Percentiles rank a stretch among this genome's conserved stretches.
These are phyloP conservation scores for Physella acuta DNA, from an alignment of 1,140 invertebrate species.

Conservation along the genomic window DNA sequence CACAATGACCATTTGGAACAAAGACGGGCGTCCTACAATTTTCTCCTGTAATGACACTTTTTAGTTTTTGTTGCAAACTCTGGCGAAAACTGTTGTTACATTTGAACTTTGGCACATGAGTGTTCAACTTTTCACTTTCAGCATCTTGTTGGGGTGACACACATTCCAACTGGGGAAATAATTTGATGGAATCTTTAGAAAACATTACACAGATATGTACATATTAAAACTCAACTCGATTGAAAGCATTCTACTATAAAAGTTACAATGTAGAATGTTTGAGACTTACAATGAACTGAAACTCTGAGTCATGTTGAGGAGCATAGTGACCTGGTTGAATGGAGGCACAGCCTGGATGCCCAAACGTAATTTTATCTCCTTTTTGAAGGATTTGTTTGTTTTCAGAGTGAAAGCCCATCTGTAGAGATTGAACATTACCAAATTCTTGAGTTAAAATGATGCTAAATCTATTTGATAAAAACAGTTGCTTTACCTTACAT, in stretches of 20 bases:
- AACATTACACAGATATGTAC: neutral
- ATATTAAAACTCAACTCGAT: no score
- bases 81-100: neutral
- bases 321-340: conserved; percentile 15
- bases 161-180: conserved; percentile 11
- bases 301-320: conserved; percentile 20
- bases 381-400: conserved; percentile 11
- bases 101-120: neutral
- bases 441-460: no score
- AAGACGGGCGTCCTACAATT: no score
- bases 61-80: neutral
- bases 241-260: no score
- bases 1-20: neutral
- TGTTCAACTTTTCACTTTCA: neutral
- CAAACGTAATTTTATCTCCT: conserved; percentile 22
- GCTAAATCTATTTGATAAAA: no score
- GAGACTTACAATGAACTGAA: conserved; percentile 27
- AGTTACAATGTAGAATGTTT: no score
- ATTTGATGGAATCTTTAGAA: neutral
- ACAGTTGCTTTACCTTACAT: no score
- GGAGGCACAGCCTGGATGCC: conserved; percentile 20
- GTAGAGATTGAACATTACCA: neutral
- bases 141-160: neutral
- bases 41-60: no score
- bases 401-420: conserved; percentile 3